Conservation (phyloP, 2,113 vertebrate genomes). For the Albula glossodonta region DNA sequence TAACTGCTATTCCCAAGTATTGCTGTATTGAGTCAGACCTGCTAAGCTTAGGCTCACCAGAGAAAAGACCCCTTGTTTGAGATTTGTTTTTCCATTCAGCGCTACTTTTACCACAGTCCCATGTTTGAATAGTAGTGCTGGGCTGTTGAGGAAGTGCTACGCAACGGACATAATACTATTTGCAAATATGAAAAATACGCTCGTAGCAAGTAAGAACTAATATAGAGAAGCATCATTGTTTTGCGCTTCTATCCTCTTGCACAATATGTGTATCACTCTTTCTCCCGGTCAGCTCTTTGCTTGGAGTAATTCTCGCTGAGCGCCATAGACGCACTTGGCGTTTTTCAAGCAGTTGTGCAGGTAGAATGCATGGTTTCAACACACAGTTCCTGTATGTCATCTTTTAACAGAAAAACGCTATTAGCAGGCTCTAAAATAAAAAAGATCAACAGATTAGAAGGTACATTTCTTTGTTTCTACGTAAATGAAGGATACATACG, state of each 20-base stretch:
- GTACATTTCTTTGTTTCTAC: not conserved
- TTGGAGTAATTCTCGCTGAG: not conserved
- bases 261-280: not conserved
- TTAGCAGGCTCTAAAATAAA: not conserved
- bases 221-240: not conserved
- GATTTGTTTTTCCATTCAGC: slow-evolving; percentile 15
- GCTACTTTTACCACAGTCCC: not conserved
- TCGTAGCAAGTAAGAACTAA: not conserved
- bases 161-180: not conserved
- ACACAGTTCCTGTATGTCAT: not conserved
- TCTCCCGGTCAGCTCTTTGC: not conserved
- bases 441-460: not conserved
- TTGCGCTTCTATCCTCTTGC: not conserved
- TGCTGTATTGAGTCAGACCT: not conserved
- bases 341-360: not conserved
- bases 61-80: slow-evolving; percentile 18
- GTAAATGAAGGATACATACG: not conserved
- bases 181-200: slow-evolving; percentile 23
- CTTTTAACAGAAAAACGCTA: not conserved
- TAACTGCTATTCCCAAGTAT: not conserved
- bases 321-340: not conserved
- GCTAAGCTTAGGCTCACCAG: not conserved
- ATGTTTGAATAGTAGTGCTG: not conserved
- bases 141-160: slow-evolving; percentile 23
- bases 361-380: not conserved